These are phyloP conservation scores for Acanthoscelides obtectus DNA, from an alignment of 2,888 invertebrate species.

Conservation along the genomic window DNA sequence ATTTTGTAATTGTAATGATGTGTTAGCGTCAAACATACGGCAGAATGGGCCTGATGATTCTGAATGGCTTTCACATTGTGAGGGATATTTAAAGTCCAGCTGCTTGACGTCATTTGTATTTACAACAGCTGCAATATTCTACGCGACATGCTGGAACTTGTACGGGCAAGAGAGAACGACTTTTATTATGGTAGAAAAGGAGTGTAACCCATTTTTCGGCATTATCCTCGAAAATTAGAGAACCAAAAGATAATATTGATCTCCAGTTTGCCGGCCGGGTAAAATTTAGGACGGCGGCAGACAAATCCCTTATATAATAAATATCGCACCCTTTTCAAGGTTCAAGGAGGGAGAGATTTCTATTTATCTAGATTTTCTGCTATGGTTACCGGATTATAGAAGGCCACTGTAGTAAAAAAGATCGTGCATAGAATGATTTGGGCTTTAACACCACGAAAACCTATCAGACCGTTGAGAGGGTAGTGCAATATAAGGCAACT, in stretches of 20 bases:
- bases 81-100: too few relatives aligned
- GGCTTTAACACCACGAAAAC: not conserved
- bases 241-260: not conserved
- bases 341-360: not conserved
- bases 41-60: too few relatives aligned
- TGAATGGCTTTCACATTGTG: too few relatives aligned
- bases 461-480: not conserved
- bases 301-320: not conserved
- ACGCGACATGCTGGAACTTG: not conserved
- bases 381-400: not conserved
- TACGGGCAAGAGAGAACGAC: not conserved
- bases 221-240: not conserved
- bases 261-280: not conserved
- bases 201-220: not conserved
- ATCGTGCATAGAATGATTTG: not conserved
- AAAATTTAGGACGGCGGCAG: not conserved
- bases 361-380: not conserved
- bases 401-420: not conserved
- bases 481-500: not conserved
- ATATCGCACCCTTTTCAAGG: not conserved
- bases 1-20: too few relatives aligned
- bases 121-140: too few relatives aligned
- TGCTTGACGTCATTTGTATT: too few relatives aligned
- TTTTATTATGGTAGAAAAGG: not conserved
- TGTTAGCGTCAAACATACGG: too few relatives aligned